Evolutionary conservation across 2,113 vertebrate genomes (phyloP).

Genomic region (Eubucco bourcierii): DNA sequence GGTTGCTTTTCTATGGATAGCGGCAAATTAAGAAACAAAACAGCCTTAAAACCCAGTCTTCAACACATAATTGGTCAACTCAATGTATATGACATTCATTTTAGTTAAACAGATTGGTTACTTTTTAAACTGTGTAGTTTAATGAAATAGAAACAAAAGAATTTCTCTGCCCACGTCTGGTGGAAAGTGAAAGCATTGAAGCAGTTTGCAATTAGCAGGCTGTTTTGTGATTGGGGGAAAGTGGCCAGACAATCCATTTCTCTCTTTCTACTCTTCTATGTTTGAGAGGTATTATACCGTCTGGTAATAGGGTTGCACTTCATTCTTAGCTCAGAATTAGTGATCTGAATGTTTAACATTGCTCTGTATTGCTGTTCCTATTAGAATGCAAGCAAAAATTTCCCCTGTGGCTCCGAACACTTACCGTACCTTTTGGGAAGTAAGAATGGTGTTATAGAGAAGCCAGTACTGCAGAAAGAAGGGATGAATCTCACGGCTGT

Average conservation of each 20-base stretch:
- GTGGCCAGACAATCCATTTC: neutral
- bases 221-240: neutral
- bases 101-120: slow-evolving; percentile 1
- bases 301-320: slow-evolving; percentile 14
- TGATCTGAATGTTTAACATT: slow-evolving; percentile 53
- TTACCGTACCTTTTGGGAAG: slow-evolving; percentile 92
- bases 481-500: slow-evolving; percentile 83
- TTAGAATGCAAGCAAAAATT: slow-evolving; percentile 67
- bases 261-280: neutral
- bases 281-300: slow-evolving; percentile 2
- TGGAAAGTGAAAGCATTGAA: slow-evolving; percentile 10
- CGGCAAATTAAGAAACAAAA: slow-evolving; percentile 1
- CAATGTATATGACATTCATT: neutral
- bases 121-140: neutral
- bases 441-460: slow-evolving; percentile 68
- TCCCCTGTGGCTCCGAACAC: slow-evolving; percentile 89
- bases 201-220: neutral
- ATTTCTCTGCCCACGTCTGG: neutral
- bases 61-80: neutral
- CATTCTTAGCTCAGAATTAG: slow-evolving; percentile 19
- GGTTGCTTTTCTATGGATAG: neutral
- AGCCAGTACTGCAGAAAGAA: slow-evolving; percentile 62
- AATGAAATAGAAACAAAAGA: neutral
- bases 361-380: slow-evolving; percentile 38
- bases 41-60: neutral